Conservation (phyloP, 2,888 invertebrate genomes). For the Hipparchia sbordonii region DNA sequence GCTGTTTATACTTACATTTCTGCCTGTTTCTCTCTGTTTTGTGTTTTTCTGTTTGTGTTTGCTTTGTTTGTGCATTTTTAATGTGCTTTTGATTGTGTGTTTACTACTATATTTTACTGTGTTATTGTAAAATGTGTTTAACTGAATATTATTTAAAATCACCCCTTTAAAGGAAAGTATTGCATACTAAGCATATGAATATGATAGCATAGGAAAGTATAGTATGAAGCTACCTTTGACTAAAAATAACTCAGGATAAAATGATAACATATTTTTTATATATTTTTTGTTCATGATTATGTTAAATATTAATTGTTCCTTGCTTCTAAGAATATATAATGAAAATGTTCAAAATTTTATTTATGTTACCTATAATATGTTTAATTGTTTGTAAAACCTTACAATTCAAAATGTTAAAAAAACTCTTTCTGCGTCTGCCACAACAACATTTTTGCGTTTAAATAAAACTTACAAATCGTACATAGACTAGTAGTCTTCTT, state of each 20-base stretch:
- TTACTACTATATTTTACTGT: neutral
- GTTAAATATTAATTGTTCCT: neutral
- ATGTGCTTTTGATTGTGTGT: constrained; percentile 8
- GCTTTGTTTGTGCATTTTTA: constrained; percentile 24
- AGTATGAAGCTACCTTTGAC: too few relatives aligned
- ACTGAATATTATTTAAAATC: neutral
- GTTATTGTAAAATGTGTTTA: neutral
- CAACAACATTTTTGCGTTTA: neutral
- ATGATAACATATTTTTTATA: neutral
- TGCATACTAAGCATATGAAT: too few relatives aligned
- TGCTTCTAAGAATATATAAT: too few relatives aligned
- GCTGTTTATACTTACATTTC: constrained; percentile 33
- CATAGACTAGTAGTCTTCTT: neutral
- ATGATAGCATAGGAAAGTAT: too few relatives aligned
- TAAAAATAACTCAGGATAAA: too few relatives aligned
- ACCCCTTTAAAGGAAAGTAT: neutral
- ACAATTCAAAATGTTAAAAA: too few relatives aligned
- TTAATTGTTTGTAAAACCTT: too few relatives aligned
- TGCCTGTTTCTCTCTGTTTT: constrained; percentile 30
- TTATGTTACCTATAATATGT: too few relatives aligned
- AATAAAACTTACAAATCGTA: neutral
- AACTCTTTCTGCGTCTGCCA: too few relatives aligned
- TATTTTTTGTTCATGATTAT: neutral
- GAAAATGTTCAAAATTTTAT: too few relatives aligned
- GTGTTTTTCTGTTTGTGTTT: constrained; percentile 31